Evolutionary conservation across 2,113 vertebrate species (phyloP), one percentile per base, ranked within the genome.

Genomic region (Zosterops lateralis): DNA sequence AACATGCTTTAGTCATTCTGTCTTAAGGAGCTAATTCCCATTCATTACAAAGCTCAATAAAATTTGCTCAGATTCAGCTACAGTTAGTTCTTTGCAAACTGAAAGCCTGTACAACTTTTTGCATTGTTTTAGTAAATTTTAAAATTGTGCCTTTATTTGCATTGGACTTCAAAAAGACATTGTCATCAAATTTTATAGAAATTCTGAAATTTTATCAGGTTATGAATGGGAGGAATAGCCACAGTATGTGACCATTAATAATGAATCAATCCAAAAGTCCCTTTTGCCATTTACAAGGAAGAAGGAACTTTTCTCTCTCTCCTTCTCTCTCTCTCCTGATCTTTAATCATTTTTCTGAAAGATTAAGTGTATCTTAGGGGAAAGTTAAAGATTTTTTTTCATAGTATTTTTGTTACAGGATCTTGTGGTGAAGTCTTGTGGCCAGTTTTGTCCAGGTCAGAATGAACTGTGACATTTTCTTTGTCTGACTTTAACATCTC

Each of bases 181-280:
- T 79, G n/a, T 70, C 28, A 66, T 29, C 4, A 32, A 57, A 58
- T 79, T 90, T 60, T 40, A 40, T 34, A 44, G 29, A 62, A 1
- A 34, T 1, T 71, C 73, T 81, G 45, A 84, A 62, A 50, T 89
- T 54, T 50, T 89, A 17, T 66, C 38, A 42, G 25, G 5, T 45
- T 81, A 5, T 19, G 29, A 56, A 64, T 40, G 18, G 26, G 28
- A 86, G 9, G 15, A 5, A 7, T 51, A 81, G 22, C 38, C 5
- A 2, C n/a, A 16, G 15, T 60, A 17, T 0, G 1, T 1, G 2
- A 34, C 10, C 14, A 2, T 47, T 86, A 42, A 60, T 42, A 68
- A 0, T 60, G 18, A 83, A 47, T 38, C 12, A 75, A 68, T 34
- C 26, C 14, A 38, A 15, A 26, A 60, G 44, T 64, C 4, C 6